Conservation (phyloP, 2,113 vertebrate species). For the Eublepharis macularius region DNA sequence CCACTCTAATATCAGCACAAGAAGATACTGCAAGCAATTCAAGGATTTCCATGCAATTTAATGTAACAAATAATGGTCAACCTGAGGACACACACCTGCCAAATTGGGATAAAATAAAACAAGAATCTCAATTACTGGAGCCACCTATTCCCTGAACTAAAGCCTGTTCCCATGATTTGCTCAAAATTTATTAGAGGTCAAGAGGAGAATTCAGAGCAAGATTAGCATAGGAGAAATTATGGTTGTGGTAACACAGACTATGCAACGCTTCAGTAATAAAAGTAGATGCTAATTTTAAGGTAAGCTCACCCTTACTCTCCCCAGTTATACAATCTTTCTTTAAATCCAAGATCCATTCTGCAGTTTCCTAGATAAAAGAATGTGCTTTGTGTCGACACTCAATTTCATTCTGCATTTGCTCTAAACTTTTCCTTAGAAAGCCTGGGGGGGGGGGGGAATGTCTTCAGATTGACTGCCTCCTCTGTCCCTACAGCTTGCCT, state of each 20-base stretch:
- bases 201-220: background rate
- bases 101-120: too few relatives aligned
- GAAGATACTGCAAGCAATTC: too few relatives aligned
- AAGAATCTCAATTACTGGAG: background rate
- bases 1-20: too few relatives aligned
- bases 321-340: background rate
- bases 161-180: background rate
- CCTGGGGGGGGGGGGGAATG: conserved; percentile 52
- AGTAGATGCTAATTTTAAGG: fast-evolving
- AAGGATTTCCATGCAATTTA: too few relatives aligned
- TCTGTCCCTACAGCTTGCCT: conserved; percentile 64
- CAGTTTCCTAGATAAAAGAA: background rate
- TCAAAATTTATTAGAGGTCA: background rate
- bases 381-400: background rate
- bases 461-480: conserved; percentile 60
- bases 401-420: background rate
- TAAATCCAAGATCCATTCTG: background rate
- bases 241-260: background rate
- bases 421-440: conserved; percentile 7
- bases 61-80: too few relatives aligned
- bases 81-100: too few relatives aligned
- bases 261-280: background rate
- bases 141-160: background rate
- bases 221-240: background rate
- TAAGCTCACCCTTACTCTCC: background rate